Evolutionary conservation across 2,888 invertebrate genomes (phyloP).

Genomic region (Dilophus febrilis): DNA sequence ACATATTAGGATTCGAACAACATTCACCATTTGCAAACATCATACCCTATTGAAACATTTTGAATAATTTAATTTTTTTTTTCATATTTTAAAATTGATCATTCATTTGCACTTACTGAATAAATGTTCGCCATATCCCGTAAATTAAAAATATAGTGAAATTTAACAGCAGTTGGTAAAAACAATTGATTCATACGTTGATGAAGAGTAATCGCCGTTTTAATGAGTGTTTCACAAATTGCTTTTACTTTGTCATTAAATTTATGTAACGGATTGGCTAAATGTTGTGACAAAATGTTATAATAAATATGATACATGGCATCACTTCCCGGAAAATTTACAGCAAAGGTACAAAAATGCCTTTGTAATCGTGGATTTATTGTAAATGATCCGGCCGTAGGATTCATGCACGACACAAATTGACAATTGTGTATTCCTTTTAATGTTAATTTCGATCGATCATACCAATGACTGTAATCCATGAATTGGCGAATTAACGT

Average conservation of each 20-base stretch:
- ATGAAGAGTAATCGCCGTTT: conserved; percentile 60
- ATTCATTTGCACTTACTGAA: conserved; percentile 40
- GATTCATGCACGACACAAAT: conserved; percentile 93
- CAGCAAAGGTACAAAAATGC: conserved; percentile 74
- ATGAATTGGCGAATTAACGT: conserved; percentile 83
- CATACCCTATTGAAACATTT: conserved; percentile 44
- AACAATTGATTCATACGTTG: conserved; percentile 56
- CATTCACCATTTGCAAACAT: conserved; percentile 66
- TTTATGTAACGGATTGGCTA: conserved; percentile 45
- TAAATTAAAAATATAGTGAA: conserved; percentile 87
- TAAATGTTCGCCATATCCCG: conserved; percentile 87
- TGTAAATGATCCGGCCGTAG: conserved; percentile 87
- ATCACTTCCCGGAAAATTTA: conserved; percentile 71
- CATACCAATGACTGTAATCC: conserved; percentile 94
- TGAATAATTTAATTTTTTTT: not conserved
- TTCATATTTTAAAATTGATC: not conserved
- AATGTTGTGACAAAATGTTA: conserved; percentile 63
- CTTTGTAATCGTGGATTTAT: conserved; percentile 80
- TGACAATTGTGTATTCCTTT: conserved; percentile 89
- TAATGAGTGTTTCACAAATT: conserved; percentile 42
- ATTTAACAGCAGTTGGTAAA: conserved; percentile 85
- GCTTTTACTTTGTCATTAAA: conserved; percentile 43
- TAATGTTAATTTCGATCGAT: conserved; percentile 62
- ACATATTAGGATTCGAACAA: conserved; percentile 47
- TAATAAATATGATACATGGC: conserved; percentile 71